Percentiles rank a stretch among this genome's conserved stretches.
Evolutionary conservation across 2,797 vertebrate species (phyloP).

Genomic region (Centroberyx gerrardi): DNA sequence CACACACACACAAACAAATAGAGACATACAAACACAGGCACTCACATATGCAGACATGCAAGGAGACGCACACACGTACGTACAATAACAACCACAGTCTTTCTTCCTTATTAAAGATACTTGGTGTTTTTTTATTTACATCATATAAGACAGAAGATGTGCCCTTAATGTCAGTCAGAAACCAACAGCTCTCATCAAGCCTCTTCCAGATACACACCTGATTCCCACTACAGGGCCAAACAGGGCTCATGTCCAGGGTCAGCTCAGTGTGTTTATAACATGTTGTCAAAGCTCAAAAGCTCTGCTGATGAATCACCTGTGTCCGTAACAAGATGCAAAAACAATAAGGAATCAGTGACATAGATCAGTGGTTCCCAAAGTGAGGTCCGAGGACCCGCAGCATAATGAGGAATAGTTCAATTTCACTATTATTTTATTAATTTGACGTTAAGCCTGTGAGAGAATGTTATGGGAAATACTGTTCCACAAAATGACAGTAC

Average conservation of each 20-base stretch:
- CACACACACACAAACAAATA: background rate
- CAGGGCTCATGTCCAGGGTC: slow-evolving; percentile 52
- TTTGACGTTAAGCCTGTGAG: slow-evolving; percentile 25
- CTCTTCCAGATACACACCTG: slow-evolving; percentile 44
- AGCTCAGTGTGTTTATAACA: slow-evolving; percentile 19
- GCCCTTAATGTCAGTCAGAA: slow-evolving; percentile 73
- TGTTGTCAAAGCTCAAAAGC: slow-evolving; percentile 34
- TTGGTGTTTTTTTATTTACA: slow-evolving; percentile 82
- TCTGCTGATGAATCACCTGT: background rate
- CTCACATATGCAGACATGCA: background rate
- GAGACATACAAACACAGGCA: background rate
- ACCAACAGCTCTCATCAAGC: slow-evolving; percentile 64
- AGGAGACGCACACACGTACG: slow-evolving; percentile 19
- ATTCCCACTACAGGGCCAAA: slow-evolving; percentile 56
- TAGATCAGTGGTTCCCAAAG: slow-evolving; percentile 2
- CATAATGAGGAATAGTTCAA: background rate
- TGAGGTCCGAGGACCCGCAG: background rate
- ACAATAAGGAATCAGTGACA: slow-evolving; percentile 4
- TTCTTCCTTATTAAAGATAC: slow-evolving; percentile 82
- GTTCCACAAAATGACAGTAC: slow-evolving; percentile 1
- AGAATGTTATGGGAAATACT: slow-evolving; percentile 49
- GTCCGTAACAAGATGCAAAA: background rate
- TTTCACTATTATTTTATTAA: slow-evolving; percentile 10
- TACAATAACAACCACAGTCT: slow-evolving; percentile 47
- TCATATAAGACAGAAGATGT: slow-evolving; percentile 78